Conservation (phyloP, 2,113 vertebrate species). For the Abramis brama region DNA sequence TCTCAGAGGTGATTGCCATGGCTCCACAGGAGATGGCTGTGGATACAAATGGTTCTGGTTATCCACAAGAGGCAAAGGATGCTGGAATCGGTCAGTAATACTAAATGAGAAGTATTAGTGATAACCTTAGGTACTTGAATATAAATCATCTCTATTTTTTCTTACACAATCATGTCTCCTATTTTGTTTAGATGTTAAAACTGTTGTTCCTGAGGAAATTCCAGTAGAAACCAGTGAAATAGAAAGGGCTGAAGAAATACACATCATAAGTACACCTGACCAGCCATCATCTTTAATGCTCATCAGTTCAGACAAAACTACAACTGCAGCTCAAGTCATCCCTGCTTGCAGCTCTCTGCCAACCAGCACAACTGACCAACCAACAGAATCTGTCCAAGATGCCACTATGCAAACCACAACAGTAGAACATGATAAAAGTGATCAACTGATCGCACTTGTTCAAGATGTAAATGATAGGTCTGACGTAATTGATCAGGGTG, state of each 20-base stretch:
- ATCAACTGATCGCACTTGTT: not conserved
- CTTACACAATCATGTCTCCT: not conserved
- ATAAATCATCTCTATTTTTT: not conserved
- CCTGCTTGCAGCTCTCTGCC: not conserved
- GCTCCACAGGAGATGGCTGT: slow-evolving; percentile 13
- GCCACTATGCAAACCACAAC: not conserved
- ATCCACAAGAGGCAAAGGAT: slow-evolving; percentile 11
- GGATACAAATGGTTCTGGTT: slow-evolving; percentile 27
- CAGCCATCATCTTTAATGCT: not conserved
- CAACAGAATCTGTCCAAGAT: slow-evolving; percentile 16
- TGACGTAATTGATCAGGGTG: not conserved
- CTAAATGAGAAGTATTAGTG: not conserved
- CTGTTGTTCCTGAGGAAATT: not conserved
- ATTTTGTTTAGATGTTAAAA: not conserved
- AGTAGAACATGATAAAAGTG: not conserved
- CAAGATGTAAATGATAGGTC: slow-evolving; percentile 2
- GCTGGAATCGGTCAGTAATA: not conserved
- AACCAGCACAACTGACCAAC: not conserved
- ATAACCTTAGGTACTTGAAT: not conserved
- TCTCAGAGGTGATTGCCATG: slow-evolving; percentile 14
- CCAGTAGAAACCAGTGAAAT: slow-evolving; percentile 34
- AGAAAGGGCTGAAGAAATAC: not conserved
- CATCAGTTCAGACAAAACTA: not conserved
- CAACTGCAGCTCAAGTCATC: not conserved
- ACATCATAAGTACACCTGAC: not conserved